Percentiles rank a stretch among this genome's conserved stretches.
These are phyloP conservation scores for Galemys pyrenaicus DNA, from an alignment of 2,113 vertebrate species.

Conservation along the genomic window DNA sequence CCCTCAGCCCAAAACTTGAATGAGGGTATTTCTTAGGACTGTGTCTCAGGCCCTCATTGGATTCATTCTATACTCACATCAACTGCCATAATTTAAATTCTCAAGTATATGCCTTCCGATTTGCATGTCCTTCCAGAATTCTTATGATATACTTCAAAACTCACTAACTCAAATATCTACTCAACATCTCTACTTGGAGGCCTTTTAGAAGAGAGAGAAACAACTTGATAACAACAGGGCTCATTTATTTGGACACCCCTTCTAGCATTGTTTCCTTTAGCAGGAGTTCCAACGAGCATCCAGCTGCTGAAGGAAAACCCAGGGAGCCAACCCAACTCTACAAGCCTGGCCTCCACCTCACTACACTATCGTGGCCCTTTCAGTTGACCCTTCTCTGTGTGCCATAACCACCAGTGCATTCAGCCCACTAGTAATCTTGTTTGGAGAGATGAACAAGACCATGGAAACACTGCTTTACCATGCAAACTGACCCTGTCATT, in stretches of 20 bases:
- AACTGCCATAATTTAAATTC: not conserved
- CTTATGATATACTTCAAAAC: not conserved
- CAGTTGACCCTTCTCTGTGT: not conserved
- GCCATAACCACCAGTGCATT: not conserved
- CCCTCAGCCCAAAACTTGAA: not conserved
- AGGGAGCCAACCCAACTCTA: not conserved
- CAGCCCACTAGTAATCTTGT: not conserved
- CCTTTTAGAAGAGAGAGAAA: not conserved
- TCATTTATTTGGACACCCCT: not conserved
- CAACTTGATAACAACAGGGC: not conserved
- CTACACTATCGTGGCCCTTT: not conserved
- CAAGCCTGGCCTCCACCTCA: not conserved
- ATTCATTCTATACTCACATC: not conserved
- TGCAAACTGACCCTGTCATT: not conserved
- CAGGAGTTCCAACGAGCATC: not conserved
- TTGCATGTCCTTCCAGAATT: not conserved
- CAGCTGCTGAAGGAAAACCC: not conserved
- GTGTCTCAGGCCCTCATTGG: not conserved
- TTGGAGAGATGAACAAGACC: not conserved
- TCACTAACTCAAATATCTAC: not conserved
- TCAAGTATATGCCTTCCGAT: not conserved
- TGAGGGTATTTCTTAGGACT: not conserved
- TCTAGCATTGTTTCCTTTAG: not conserved
- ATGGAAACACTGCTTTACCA: not conserved
- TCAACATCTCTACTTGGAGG: not conserved